Evolutionary conservation across 2,797 vertebrate genomes (phyloP).

Genomic region (Kryptolebias ocellatus): DNA sequence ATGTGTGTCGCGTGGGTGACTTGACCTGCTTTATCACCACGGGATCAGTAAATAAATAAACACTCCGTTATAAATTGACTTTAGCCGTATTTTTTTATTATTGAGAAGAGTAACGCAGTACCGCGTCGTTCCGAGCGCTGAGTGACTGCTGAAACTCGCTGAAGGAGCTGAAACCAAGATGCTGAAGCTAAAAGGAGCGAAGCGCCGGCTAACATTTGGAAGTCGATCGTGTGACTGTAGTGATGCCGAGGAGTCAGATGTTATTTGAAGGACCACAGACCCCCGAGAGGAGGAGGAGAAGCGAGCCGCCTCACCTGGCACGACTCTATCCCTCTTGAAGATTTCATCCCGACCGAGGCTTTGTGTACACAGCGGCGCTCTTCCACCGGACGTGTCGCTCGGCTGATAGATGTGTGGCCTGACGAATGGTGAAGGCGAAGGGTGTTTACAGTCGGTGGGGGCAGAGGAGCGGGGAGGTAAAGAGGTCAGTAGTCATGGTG

Average conservation of each 20-base stretch:
- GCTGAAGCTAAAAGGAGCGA: too few species aligned
- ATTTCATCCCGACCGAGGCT: constrained; percentile 27
- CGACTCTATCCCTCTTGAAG: constrained; percentile 27
- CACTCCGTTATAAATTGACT: too few species aligned
- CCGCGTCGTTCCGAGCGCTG: neutral
- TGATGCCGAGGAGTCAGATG: neutral
- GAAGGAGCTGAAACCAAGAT: too few species aligned
- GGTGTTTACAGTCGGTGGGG: constrained; percentile 72
- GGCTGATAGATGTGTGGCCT: constrained; percentile 53
- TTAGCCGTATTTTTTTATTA: too few species aligned
- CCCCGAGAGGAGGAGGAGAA: constrained; percentile 10
- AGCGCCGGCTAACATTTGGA: neutral
- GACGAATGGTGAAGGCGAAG: constrained; percentile 65
- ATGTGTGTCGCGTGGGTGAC: too few species aligned
- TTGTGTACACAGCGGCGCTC: constrained; percentile 59
- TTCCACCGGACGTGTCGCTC: constrained; percentile 65
- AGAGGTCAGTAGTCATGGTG: constrained; percentile 73
- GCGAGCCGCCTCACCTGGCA: neutral
- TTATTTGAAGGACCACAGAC: neutral
- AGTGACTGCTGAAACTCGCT: too few species aligned
- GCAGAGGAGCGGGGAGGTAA: constrained; percentile 46
- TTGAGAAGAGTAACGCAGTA: too few species aligned
- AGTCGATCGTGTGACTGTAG: neutral
- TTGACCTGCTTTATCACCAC: too few species aligned
- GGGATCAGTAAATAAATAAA: too few species aligned